These are phyloP conservation scores for Aphelenchoides bicaudatus DNA, from an alignment of 2,888 invertebrate species.

Conservation along the genomic window DNA sequence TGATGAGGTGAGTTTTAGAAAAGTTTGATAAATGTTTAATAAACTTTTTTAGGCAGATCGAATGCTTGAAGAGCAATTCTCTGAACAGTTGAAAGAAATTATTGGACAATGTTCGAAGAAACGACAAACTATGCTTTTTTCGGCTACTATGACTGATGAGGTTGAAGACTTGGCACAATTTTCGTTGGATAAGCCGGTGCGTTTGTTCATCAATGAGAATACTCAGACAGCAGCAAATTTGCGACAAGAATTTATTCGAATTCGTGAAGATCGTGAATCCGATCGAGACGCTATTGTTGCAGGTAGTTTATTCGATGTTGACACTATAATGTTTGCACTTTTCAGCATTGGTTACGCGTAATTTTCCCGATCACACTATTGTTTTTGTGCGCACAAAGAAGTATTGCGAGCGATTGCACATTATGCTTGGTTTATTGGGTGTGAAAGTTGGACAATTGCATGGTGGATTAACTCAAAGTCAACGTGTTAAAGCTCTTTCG, in stretches of 20 bases:
- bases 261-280: constrained; percentile 68
- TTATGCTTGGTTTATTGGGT: constrained; percentile 82
- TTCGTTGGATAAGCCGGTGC: constrained; percentile 84
- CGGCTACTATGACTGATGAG: constrained; percentile 98
- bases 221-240: constrained; percentile 91
- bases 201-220: constrained; percentile 90
- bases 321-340: neutral
- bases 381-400: constrained; percentile 94
- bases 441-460: constrained; percentile 82
- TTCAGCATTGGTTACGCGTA: constrained; percentile 74
- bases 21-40: no score
- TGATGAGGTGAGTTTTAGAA: constrained; percentile 78
- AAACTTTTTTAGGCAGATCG: no score
- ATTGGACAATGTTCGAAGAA: constrained; percentile 83
- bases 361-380: constrained; percentile 84
- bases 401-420: constrained; percentile 87
- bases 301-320: constrained; percentile 19
- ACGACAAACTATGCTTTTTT: constrained; percentile 92
- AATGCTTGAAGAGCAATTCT: constrained; percentile 97
- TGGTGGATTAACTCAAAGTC: constrained; percentile 90
- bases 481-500: constrained; percentile 60
- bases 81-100: constrained; percentile 98
- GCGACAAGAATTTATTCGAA: constrained; percentile 81
- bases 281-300: constrained; percentile 80
- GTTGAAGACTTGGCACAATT: constrained; percentile 84